phyloP scores from a whole-genome alignment of 2,797 vertebrate genomes.

The Spea hammondii region DNA sequence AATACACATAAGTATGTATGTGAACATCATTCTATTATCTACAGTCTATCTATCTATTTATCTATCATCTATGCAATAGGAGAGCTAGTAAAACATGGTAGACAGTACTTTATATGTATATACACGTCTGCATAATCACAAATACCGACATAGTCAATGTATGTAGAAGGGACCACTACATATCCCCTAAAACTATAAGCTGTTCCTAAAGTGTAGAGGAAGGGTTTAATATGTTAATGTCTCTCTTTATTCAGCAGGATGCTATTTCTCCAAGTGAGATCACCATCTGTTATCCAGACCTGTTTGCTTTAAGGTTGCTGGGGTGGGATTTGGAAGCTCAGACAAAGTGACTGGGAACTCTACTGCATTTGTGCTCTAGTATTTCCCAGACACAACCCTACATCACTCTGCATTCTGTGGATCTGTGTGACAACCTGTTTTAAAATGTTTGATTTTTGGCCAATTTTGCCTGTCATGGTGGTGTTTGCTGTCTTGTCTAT shows the following conservation, averaged over 20 bases:
- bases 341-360: slow-evolving; percentile 23
- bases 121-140: no score
- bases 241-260: slow-evolving; percentile 60
- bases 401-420: slow-evolving; percentile 48
- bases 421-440: slow-evolving; percentile 74
- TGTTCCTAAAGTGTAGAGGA: background rate
- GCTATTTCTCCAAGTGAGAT: slow-evolving; percentile 53
- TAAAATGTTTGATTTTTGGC: slow-evolving; percentile 79
- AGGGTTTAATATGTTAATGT: slow-evolving; percentile 41
- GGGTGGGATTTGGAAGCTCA: slow-evolving; percentile 54
- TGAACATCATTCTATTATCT: slow-evolving; percentile 5
- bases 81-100: no score
- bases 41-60: background rate
- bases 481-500: slow-evolving; percentile 72
- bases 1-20: background rate
- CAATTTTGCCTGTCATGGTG: slow-evolving; percentile 70
- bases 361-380: slow-evolving; percentile 46
- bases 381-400: slow-evolving; percentile 52
- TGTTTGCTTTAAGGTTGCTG: slow-evolving; percentile 49
- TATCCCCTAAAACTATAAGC: no score
- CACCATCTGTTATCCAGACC: slow-evolving; percentile 47
- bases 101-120: no score
- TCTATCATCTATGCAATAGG: no score
- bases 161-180: no score
- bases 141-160: no score